Percentiles rank a stretch among this genome's conserved stretches.
phyloP scores from a whole-genome alignment of 2,797 vertebrate species.

The Aldrovandia affinis region DNA sequence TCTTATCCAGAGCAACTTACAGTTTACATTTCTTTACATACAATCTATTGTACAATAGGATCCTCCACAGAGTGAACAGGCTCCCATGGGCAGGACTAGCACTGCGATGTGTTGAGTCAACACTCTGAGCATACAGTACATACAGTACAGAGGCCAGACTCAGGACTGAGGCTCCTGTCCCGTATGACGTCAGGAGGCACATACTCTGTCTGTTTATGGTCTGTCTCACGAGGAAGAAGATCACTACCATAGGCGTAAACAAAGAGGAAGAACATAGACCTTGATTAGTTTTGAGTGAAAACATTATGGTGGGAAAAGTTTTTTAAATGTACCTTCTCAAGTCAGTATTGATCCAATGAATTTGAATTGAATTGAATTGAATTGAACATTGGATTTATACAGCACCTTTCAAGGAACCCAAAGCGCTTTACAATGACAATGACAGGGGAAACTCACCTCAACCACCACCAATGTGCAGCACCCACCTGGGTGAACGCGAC shows the following conservation, averaged over 20 bases:
- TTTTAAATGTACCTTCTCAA: no score
- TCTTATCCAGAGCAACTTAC: no score
- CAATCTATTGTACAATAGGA: no score
- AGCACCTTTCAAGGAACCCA: no score
- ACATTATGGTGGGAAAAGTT: neutral
- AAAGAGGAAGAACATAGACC: neutral
- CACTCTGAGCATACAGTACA: neutral
- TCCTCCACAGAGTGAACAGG: neutral
- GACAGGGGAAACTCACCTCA: no score
- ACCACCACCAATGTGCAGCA: no score
- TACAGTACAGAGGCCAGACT: neutral
- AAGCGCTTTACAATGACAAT: no score
- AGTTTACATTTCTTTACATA: no score
- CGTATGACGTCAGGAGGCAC: neutral
- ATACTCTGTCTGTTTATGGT: neutral
- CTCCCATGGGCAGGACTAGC: constrained; percentile 29
- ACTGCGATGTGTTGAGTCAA: constrained; percentile 33
- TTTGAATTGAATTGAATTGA: no score
- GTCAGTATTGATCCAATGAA: no score
- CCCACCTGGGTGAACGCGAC: no score
- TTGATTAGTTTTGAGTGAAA: neutral
- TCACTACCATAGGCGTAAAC: neutral
- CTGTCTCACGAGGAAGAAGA: neutral
- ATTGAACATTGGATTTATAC: no score
- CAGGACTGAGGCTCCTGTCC: neutral